phyloP scores from a whole-genome alignment of 2,888 invertebrate genomes.

The Linnaemya tessellans region DNA sequence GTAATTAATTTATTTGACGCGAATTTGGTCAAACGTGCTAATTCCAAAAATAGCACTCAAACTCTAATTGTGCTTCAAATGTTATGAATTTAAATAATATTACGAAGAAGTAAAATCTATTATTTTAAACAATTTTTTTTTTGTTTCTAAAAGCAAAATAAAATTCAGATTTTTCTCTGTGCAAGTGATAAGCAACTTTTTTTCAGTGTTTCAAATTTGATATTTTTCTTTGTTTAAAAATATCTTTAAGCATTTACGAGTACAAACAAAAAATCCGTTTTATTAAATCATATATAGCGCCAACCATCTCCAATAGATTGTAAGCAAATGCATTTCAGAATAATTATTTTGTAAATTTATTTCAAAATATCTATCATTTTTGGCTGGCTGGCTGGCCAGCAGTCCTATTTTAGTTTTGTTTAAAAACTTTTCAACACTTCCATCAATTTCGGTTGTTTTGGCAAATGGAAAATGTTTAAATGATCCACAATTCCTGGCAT shows the following conservation, averaged over 20 bases:
- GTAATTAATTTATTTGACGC: too few species aligned
- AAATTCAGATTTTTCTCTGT: too few species aligned
- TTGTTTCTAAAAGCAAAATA: too few species aligned
- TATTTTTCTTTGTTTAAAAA: conserved; percentile 25
- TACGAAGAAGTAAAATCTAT: too few species aligned
- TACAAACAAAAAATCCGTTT: not conserved
- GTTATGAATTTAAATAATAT: too few species aligned
- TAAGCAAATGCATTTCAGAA: conserved; percentile 41
- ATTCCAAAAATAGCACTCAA: too few species aligned
- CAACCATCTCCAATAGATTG: not conserved
- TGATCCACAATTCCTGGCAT: conserved; percentile 5
- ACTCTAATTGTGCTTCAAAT: too few species aligned
- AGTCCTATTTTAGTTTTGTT: conserved; percentile 25
- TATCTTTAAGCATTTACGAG: conserved; percentile 6
- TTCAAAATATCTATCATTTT: conserved; percentile 54
- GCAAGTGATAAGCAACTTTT: not conserved
- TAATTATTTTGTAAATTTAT: conserved; percentile 21
- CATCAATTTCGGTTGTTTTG: conserved; percentile 49
- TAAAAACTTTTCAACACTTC: conserved; percentile 62
- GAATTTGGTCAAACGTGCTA: too few species aligned
- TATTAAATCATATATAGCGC: not conserved
- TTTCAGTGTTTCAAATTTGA: conserved; percentile 9
- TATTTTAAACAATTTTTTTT: too few species aligned
- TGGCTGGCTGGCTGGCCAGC: not conserved
- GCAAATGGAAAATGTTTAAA: conserved; percentile 68